phyloP scores from a whole-genome alignment of 1,140 invertebrate species.

The Prorops nasuta region DNA sequence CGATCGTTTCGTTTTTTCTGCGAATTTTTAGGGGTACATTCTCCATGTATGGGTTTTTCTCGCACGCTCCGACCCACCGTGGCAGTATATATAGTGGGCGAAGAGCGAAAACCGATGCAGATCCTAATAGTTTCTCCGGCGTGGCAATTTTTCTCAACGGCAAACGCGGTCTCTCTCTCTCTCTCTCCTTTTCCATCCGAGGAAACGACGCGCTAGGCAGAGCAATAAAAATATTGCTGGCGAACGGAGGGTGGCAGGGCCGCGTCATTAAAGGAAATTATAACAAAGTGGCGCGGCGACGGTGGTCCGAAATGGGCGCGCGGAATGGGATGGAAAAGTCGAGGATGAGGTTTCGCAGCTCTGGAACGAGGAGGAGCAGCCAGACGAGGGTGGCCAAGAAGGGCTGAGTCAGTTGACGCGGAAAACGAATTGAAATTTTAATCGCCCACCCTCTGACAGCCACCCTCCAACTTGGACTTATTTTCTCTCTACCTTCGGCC shows the following conservation, averaged over 20 bases:
- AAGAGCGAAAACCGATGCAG: too few relatives aligned
- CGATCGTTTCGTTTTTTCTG: too few relatives aligned
- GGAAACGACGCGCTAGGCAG: background rate
- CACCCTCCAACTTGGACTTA: constrained; percentile 1
- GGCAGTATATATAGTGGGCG: too few relatives aligned
- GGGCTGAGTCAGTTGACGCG: constrained; percentile 38
- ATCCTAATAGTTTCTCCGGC: too few relatives aligned
- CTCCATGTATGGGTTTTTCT: too few relatives aligned
- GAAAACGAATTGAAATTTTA: constrained; percentile 48
- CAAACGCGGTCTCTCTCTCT: background rate
- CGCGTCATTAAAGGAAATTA: constrained; percentile 42
- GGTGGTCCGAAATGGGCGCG: too few relatives aligned
- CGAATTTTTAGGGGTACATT: too few relatives aligned
- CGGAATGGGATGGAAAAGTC: too few relatives aligned
- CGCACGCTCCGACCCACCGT: too few relatives aligned
- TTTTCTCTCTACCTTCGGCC: constrained; percentile 14
- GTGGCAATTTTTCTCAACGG: too few relatives aligned
- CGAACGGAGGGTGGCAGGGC: constrained; percentile 13
- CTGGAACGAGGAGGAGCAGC: constrained; percentile 16
- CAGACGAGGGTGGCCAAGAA: constrained; percentile 16
- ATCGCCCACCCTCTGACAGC: constrained; percentile 30
- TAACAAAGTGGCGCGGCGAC: constrained; percentile 35
- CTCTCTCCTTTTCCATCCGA: background rate
- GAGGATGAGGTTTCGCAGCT: constrained; percentile 23
- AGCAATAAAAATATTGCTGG: constrained; percentile 34